These are phyloP conservation scores for Acomys russatus DNA, from an alignment of 2,797 vertebrate genomes.

Conservation along the genomic window DNA sequence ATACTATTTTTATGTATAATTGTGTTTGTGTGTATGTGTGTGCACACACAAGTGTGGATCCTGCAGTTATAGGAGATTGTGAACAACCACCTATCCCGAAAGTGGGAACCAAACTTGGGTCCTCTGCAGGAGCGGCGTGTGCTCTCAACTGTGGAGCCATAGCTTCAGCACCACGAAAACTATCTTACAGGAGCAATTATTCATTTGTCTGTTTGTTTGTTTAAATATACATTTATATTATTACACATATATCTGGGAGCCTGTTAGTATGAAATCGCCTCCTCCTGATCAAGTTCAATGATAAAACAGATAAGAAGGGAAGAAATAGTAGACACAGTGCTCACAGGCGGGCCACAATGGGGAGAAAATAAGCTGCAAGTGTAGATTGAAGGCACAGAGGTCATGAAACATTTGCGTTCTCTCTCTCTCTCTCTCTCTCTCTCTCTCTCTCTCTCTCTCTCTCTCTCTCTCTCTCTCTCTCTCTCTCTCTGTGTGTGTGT, in stretches of 20 bases:
- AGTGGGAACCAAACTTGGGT: neutral
- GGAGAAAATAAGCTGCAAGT: neutral
- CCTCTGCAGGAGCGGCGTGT: neutral
- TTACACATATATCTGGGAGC: too few relatives aligned
- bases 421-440: too few relatives aligned
- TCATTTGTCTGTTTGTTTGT: neutral
- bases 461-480: too few relatives aligned
- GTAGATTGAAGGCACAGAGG: rapidly evolving
- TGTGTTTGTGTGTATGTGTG: neutral
- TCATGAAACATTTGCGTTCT: neutral
- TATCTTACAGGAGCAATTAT: neutral
- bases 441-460: too few relatives aligned
- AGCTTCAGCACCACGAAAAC: neutral
- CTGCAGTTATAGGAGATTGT: neutral
- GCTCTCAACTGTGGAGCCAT: neutral
- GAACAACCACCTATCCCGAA: neutral
- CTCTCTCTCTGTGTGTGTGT: neutral
- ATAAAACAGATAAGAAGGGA: neutral
- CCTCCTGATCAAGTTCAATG: neutral
- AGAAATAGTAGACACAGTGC: rapidly evolving
- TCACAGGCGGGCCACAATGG: rapidly evolving
- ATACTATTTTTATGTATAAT: neutral
- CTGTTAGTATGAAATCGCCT: too few relatives aligned
- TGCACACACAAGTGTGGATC: neutral
- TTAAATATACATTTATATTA: too few relatives aligned